Base-by-base conservation (phyloP, 2,888 invertebrate species). In the Macrophya annulata region DNA sequence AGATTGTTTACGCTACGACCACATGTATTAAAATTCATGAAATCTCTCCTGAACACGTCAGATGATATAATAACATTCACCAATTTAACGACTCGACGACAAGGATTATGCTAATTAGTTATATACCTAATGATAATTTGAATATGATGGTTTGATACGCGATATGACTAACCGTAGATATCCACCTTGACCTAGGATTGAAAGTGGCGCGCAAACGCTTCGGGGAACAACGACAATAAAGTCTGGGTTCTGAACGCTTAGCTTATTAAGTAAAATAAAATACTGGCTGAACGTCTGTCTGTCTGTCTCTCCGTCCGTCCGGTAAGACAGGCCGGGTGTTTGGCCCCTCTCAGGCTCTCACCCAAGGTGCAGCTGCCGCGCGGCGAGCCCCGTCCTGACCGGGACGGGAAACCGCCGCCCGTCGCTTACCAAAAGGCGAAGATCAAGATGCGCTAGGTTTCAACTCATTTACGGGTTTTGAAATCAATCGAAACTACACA, bases 321-420 rank as follows among this genome's bases (percentile, higher is more conserved):
- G 89, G 87, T 87, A 88, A 87, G 87, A 87, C 86, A 84, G 86
- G 88, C 89, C 88, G 89, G 88, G 87, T 88, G 89, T 90, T 88
- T 85, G 89, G 88, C 88, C 89, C 89, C 89, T 89, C 90, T 90
- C 88, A 87, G 89, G 89, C 89, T 89, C 90, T 90, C 88, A 86
- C 89, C 84, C 88, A 85, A 86, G 87, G 89, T 89, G 90, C 91
- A 91, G 91, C 91, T 91, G 91, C 90, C 86, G 86, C 85, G 85
- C 85, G 85, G 85, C 86, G 86, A 81, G 82, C 74, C 87, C 86
- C 87, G 87, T 85, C 84, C 85, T 85, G 85, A 88, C 82, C 85
- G 85, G 83, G 83, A 74, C 76, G 77, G 37, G 4, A 72, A 87
- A 88, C 88, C 84, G 88, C 87, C 87, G 88, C 86, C 88, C 87